Percentiles rank a stretch among this genome's conserved stretches.
These are phyloP conservation scores for Poeciliopsis occidentalis DNA, from an alignment of 2,113 vertebrate species.

Conservation along the genomic window DNA sequence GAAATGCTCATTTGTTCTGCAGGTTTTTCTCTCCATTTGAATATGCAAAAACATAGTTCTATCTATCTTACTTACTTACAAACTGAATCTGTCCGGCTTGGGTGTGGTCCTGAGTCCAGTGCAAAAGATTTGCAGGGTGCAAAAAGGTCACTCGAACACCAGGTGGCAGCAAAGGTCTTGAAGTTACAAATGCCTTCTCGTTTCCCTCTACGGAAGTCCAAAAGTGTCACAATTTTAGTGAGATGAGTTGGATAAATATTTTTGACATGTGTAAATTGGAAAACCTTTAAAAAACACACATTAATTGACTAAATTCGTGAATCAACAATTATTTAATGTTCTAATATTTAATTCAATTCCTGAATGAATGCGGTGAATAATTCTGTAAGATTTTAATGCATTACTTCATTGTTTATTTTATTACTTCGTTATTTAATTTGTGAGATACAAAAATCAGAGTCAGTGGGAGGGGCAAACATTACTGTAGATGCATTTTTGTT, in stretches of 20 bases:
- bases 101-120: slow-evolving; percentile 40
- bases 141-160: slow-evolving; percentile 29
- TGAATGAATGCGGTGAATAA: background rate
- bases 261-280: background rate
- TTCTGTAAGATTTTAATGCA: background rate
- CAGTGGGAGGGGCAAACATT: background rate
- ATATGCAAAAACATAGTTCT: slow-evolving; percentile 55
- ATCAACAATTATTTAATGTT: background rate
- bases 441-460: too few relatives aligned
- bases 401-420: background rate
- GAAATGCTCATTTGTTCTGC: slow-evolving; percentile 9
- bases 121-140: slow-evolving; percentile 33
- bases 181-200: background rate
- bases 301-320: background rate
- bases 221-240: background rate
- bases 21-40: slow-evolving; percentile 18
- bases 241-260: background rate
- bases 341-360: background rate
- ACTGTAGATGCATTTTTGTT: background rate
- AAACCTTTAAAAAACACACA: background rate
- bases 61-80: slow-evolving; percentile 11
- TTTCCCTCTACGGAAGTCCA: background rate
- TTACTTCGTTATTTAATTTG: background rate
- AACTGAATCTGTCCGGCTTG: slow-evolving; percentile 3
- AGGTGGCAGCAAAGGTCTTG: slow-evolving; percentile 65